Conservation (phyloP, 2,797 vertebrate genomes). For the Tamandua tetradactyla region DNA sequence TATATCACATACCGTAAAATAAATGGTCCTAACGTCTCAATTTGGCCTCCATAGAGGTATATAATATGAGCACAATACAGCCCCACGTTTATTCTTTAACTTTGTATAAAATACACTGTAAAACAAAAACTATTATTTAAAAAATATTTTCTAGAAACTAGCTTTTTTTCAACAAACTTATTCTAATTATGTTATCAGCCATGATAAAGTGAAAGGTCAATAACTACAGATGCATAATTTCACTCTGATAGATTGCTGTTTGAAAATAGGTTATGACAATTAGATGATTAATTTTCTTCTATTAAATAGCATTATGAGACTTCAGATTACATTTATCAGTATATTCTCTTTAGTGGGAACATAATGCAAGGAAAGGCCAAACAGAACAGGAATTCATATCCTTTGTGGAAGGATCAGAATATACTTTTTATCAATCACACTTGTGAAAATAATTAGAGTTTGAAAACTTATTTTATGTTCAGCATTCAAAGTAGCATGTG, state of each 20-base stretch:
- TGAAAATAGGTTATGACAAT: slow-evolving; percentile 89
- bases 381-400: slow-evolving; percentile 73
- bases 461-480: slow-evolving; percentile 75
- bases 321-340: slow-evolving; percentile 87
- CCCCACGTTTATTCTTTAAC: slow-evolving; percentile 72
- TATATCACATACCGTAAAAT: slow-evolving; percentile 9
- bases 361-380: slow-evolving; percentile 76
- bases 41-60: slow-evolving; percentile 54
- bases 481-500: slow-evolving; percentile 65
- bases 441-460: slow-evolving; percentile 78
- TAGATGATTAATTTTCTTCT: slow-evolving; percentile 89
- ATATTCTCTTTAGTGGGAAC: slow-evolving; percentile 83
- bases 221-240: slow-evolving; percentile 89
- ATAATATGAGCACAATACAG: slow-evolving; percentile 20
- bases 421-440: slow-evolving; percentile 58
- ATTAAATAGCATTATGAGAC: slow-evolving; percentile 87
- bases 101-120: slow-evolving; percentile 68
- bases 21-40: slow-evolving; percentile 58
- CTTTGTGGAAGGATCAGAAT: slow-evolving; percentile 53
- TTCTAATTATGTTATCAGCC: slow-evolving; percentile 86
- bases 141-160: slow-evolving; percentile 86
- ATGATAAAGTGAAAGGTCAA: slow-evolving; percentile 88
- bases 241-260: slow-evolving; percentile 87
- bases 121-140: slow-evolving; percentile 79
- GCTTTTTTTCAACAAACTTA: slow-evolving; percentile 85